Evolutionary conservation across 2,797 vertebrate species (phyloP).

Genomic region (Poecile montanus): DNA sequence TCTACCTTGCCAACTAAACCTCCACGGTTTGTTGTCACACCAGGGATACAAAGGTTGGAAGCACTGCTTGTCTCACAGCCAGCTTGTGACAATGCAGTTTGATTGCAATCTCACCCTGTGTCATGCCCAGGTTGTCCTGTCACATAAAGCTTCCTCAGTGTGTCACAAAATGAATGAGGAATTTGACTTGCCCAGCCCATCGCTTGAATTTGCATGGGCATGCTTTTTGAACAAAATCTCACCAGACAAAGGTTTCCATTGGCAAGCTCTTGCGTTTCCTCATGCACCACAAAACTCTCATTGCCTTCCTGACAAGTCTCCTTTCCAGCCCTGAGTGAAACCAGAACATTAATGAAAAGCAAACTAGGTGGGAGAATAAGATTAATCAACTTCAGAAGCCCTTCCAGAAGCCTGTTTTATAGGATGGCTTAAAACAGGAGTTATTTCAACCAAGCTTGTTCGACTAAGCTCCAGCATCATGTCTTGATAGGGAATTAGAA

Average conservation of each 20-base stretch:
- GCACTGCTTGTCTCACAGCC: background rate
- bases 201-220: background rate
- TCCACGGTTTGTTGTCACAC: background rate
- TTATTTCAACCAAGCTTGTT: background rate
- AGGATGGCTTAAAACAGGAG: slow-evolving; percentile 2
- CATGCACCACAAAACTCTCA: background rate
- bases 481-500: background rate
- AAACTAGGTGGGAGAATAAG: background rate
- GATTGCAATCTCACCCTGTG: background rate
- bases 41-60: background rate
- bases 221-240: background rate
- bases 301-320: background rate
- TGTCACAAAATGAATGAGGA: background rate
- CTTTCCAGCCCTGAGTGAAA: slow-evolving; percentile 40
- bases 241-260: background rate
- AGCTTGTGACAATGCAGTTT: background rate
- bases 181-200: background rate
- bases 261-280: background rate
- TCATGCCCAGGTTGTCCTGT: background rate
- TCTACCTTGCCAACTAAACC: background rate
- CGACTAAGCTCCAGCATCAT: background rate
- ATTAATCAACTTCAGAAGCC: slow-evolving; percentile 38
- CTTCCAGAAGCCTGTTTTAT: slow-evolving; percentile 2
- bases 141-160: background rate
- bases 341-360: background rate